Conservation (phyloP, 1,140 invertebrate genomes). For the Lordiphosa mommai region DNA sequence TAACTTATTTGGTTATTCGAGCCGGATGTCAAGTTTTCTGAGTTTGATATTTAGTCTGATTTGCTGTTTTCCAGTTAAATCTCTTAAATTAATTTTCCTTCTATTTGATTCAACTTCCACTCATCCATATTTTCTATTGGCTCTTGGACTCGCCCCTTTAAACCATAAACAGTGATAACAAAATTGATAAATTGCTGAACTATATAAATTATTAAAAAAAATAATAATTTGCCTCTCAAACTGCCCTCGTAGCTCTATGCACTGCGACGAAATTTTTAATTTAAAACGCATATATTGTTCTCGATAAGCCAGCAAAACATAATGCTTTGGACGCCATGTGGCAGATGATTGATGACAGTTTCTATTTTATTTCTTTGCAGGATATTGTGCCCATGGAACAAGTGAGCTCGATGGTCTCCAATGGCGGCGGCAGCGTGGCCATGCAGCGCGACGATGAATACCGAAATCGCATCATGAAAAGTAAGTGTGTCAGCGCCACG, state of each 20-base stretch:
- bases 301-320: conserved; percentile 28
- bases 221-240: too few species aligned
- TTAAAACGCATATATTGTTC: conserved; percentile 29
- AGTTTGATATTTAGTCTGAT: too few species aligned
- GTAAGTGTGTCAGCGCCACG: conserved; percentile 66
- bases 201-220: too few species aligned
- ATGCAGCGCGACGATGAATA: conserved; percentile 79
- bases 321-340: conserved; percentile 20
- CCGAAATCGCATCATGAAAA: conserved; percentile 79
- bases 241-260: not conserved
- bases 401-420: conserved; percentile 79
- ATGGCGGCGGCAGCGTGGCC: conserved; percentile 74
- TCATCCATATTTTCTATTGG: too few species aligned
- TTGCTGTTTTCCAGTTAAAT: too few species aligned
- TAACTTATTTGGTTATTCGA: too few species aligned
- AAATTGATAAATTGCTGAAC: too few species aligned
- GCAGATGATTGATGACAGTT: conserved; percentile 41
- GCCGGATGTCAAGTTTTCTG: too few species aligned
- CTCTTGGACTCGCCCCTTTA: too few species aligned
- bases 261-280: not conserved
- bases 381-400: conserved; percentile 80
- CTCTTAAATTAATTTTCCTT: too few species aligned
- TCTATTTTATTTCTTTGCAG: conserved; percentile 33
- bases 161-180: too few species aligned
- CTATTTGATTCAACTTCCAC: too few species aligned